These are phyloP conservation scores for Aeoliscus strigatus DNA, from an alignment of 2,797 vertebrate species.

Conservation along the genomic window DNA sequence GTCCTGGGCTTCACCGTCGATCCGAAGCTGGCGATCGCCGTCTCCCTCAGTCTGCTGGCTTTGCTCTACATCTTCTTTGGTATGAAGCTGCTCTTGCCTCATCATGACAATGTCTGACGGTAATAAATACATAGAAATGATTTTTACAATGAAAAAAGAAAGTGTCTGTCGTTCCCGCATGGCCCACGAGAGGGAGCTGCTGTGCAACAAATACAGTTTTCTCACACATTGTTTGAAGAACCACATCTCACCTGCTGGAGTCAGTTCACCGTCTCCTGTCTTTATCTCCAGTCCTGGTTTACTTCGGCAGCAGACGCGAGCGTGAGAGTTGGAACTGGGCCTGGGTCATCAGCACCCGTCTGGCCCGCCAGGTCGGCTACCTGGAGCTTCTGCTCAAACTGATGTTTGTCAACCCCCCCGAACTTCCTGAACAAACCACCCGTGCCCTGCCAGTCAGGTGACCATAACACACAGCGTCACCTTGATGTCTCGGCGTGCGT, in stretches of 20 bases:
- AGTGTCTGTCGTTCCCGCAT: no score
- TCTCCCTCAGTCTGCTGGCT: slow-evolving; percentile 87
- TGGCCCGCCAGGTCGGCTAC: slow-evolving; percentile 94
- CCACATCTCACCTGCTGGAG: no score
- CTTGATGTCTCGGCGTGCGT: no score
- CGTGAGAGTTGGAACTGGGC: slow-evolving; percentile 98
- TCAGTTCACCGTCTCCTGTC: not conserved
- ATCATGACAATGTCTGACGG: no score
- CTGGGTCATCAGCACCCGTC: slow-evolving; percentile 88
- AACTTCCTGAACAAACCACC: slow-evolving; percentile 95
- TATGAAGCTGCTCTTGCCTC: slow-evolving; percentile 64
- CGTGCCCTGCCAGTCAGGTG: slow-evolving; percentile 96
- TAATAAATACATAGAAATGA: no score
- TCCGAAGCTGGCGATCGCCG: slow-evolving; percentile 84
- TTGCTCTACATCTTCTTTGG: slow-evolving; percentile 93
- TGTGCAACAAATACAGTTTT: slow-evolving; percentile 14
- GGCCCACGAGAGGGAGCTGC: slow-evolving; percentile 55
- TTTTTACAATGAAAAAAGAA: no score
- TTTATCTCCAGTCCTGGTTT: slow-evolving; percentile 83
- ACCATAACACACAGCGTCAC: not conserved
- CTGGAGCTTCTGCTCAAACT: slow-evolving; percentile 92
- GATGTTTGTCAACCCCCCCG: slow-evolving; percentile 97
- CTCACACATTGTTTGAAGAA: not conserved
- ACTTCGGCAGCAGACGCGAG: slow-evolving; percentile 92
- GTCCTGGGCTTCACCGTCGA: slow-evolving; percentile 88